Base-by-base conservation (phyloP, 2,797 vertebrate species). In the Enteromius paludinosus region DNA sequence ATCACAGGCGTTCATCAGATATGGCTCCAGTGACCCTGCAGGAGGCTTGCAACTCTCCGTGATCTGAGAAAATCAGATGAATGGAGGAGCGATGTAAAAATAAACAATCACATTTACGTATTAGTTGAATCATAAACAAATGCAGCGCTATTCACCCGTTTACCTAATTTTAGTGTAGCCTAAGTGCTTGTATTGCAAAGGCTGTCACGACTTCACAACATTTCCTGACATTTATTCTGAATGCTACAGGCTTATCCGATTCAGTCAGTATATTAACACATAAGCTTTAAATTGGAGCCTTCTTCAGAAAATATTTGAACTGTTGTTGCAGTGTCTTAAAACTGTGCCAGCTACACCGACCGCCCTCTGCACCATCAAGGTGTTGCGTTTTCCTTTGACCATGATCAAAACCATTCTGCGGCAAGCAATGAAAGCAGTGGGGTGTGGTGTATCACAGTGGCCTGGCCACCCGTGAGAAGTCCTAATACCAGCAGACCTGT, bases 371-470 rank as follows among this genome's bases (percentile, higher is more conserved):
- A 33, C 38, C 59, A 73, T 83, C 83, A 86, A 86, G 70, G 84
- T 86, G 86, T 83, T 20, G 35, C 35, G 35, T 78, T 81, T 77
- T 79, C 41, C 43, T 84, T 76, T 81, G 79, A 85, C 78, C 84
- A 80, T 87, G 87, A 90, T 90, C 86, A 88, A 90, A 89, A 88
- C 86, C 89, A 84, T 80, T 81, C 74, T 82, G 84, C 73, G 78
- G 83, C 79, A 76, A 83, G 84, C 81, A 85, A 83, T 85, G 82
- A 89, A 88, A 88, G 79, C 86, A 77, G 80, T 76, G 85, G 87
- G 86, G 84, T 85, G 87, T 78, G 83, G 81, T 87, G 86, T 84
- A 85, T 82, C 83, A 77, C 78, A 82, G 65, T 78, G 82, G 65
- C 77, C 78, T 79, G 89, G 84, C 89, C 89, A 90, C 89, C 89